Conservation (phyloP, 2,113 vertebrate genomes). For the Gorsachius goisagi region DNA sequence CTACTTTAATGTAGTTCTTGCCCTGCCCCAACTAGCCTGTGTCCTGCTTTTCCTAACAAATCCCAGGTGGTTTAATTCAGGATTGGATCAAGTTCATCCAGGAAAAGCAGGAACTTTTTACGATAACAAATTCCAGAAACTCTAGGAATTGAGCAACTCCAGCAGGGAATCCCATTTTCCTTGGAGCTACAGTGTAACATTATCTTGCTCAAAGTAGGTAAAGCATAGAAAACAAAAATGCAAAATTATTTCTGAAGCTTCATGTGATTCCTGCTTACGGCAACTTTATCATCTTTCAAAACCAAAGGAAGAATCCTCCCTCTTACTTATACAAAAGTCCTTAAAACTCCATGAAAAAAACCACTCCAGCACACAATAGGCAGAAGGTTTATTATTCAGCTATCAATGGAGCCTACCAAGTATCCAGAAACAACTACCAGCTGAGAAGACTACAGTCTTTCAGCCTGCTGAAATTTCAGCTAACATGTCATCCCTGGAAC, state of each 20-base stretch:
- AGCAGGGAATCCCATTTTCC: not conserved
- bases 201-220: not conserved
- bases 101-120: not conserved
- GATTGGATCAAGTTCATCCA: not conserved
- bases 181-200: not conserved
- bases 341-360: not conserved
- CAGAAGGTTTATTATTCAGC: not conserved
- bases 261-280: fast-evolving
- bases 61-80: not conserved
- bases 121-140: not conserved
- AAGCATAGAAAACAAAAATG: not conserved
- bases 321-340: not conserved
- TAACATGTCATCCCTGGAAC: not conserved
- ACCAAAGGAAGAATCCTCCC: not conserved
- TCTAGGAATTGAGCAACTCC: not conserved
- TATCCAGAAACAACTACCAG: not conserved
- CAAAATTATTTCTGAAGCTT: not conserved
- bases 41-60: not conserved
- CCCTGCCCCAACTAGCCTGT: not conserved
- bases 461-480: not conserved
- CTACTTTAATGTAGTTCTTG: not conserved
- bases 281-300: not conserved
- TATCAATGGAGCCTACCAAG: not conserved
- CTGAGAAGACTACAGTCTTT: not conserved
- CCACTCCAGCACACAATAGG: not conserved